These are phyloP conservation scores for Neelides sp. DNA, from an alignment of 1,140 invertebrate species.

Conservation along the genomic window DNA sequence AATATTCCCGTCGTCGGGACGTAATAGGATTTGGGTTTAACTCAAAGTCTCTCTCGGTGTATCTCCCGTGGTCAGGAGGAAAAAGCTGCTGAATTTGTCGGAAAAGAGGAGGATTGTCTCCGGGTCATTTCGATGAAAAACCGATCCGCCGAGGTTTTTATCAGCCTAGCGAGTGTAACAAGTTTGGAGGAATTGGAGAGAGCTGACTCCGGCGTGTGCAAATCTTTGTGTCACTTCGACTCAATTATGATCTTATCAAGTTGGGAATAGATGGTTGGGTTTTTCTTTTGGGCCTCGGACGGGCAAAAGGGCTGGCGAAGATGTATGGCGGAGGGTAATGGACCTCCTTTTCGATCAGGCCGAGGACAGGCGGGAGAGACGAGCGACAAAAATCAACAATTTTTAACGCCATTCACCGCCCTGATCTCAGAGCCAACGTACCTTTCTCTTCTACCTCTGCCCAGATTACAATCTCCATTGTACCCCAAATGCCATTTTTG, in stretches of 20 bases:
- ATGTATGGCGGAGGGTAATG: too few species aligned
- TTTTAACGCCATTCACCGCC: slow-evolving; percentile 32
- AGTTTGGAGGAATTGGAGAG: slow-evolving; percentile 26
- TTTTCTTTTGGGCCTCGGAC: slow-evolving; percentile 27
- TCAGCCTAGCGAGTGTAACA: slow-evolving; percentile 26
- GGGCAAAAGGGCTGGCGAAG: slow-evolving; percentile 10
- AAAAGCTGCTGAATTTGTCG: slow-evolving; percentile 32
- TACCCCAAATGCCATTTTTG: slow-evolving; percentile 32
- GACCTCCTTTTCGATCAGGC: too few species aligned
- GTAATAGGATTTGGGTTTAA: too few species aligned
- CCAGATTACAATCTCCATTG: slow-evolving; percentile 33
- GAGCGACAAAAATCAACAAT: slow-evolving; percentile 32
- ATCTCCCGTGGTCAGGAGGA: too few species aligned
- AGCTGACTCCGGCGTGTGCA: slow-evolving; percentile 28
- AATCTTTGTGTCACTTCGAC: slow-evolving; percentile 32
- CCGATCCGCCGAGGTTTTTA: slow-evolving; percentile 29
- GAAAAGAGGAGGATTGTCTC: slow-evolving; percentile 30
- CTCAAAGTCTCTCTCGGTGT: too few species aligned
- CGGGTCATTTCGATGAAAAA: slow-evolving; percentile 32
- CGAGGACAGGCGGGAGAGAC: background rate
- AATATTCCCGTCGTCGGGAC: too few species aligned
- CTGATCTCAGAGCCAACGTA: slow-evolving; percentile 20
- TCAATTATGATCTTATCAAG: slow-evolving; percentile 33
- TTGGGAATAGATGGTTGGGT: slow-evolving; percentile 32
- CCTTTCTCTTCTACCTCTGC: slow-evolving; percentile 26